These are phyloP conservation scores for Cetonia aurata DNA, from an alignment of 2,888 invertebrate genomes.

Conservation along the genomic window DNA sequence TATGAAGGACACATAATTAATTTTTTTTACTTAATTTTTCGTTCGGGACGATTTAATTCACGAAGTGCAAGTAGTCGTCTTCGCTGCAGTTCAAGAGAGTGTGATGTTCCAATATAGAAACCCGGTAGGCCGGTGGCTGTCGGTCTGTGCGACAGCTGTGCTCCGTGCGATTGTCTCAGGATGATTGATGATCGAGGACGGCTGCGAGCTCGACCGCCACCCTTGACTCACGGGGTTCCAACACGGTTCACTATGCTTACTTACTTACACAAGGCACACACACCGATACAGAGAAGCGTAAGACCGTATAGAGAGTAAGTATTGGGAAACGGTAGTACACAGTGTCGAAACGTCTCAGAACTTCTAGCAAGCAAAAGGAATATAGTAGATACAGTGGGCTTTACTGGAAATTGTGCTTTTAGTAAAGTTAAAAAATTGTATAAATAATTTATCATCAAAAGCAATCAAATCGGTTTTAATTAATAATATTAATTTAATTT, in stretches of 20 bases:
- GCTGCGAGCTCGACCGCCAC: slow-evolving; percentile 63
- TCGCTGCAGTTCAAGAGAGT: slow-evolving; percentile 56
- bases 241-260: slow-evolving; percentile 61
- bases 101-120: slow-evolving; percentile 50
- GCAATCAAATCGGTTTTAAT: no score
- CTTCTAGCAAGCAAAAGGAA: background rate
- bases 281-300: slow-evolving; percentile 1
- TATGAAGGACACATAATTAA: no score
- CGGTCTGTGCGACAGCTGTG: slow-evolving; percentile 72
- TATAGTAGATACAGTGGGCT: slow-evolving; percentile 6
- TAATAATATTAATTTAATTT: no score
- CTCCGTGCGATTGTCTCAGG: slow-evolving; percentile 72
- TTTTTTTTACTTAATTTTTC: no score
- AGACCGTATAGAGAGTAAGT: slow-evolving; percentile 20
- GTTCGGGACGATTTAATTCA: slow-evolving; percentile 53
- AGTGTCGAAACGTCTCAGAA: slow-evolving; percentile 7
- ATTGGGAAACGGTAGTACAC: background rate
- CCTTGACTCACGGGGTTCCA: slow-evolving; percentile 64
- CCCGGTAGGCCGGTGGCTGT: slow-evolving; percentile 64
- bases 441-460: no score
- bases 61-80: slow-evolving; percentile 58
- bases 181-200: slow-evolving; percentile 74
- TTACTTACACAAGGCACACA: slow-evolving; percentile 51
- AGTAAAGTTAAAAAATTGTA: no score
- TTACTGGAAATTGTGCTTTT: background rate